Evolutionary conservation across 2,113 vertebrate genomes (phyloP), one percentile per base, ranked within the genome.

Genomic region (Burhinus bistriatus): DNA sequence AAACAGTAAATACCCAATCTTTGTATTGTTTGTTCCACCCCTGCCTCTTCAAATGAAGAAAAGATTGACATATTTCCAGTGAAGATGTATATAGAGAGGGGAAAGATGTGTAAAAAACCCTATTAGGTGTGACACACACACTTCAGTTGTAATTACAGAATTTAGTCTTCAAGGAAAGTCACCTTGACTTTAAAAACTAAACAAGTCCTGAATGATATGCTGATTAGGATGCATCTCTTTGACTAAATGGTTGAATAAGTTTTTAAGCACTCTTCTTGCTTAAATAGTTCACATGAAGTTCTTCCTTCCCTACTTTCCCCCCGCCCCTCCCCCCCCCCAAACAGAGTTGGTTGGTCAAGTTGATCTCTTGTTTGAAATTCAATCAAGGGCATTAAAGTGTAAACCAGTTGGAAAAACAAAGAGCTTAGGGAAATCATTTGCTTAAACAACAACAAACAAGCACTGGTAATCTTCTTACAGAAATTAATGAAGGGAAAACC

Each of bases 351-450:
- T 98, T 98, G 99, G 99, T 99, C 99, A 98, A 98, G 98, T 98
- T 98, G 98, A 98, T 99, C 98, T 98, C 98, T 98, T 98, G 97
- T 99, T 98, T 99, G 99, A 99, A 99, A 99, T 99, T 99, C 99
- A 99, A 99, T 99, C 98, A 98, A 98, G 99, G 98, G 99, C 99
- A 99, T 99, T 99, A 99, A 99, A 99, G 99, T 99, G 99, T 99
- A 99, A 99, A 99, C 99, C 99, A 98, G 99, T 99, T 99, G 99
- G 99, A 99, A 99, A 99, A 99, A 99, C 99, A 99, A 99, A 99
- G 98, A 99, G 99, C 99, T 99, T 99, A 99, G 99, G 99, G 99
- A 99, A 99, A 99, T 99, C 98, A 99, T 99, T 99, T 99, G 98
- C 98, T 99, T 99, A 98, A 99, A 99, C 99, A 99, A 99, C 99